phyloP scores from a whole-genome alignment of 2,888 invertebrate genomes.

The Tetramorium bicarinatum region DNA sequence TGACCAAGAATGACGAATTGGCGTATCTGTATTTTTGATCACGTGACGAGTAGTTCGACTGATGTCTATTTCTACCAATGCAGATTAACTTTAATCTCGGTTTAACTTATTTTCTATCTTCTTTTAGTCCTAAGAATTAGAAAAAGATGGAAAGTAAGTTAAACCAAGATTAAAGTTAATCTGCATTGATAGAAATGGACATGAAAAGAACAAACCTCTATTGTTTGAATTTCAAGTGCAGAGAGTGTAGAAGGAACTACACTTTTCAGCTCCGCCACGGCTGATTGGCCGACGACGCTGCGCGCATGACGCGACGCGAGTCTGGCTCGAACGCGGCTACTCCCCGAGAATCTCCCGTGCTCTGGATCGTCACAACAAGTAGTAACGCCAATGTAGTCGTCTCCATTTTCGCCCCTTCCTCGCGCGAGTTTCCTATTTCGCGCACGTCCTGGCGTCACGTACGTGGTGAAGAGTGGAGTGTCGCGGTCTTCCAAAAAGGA shows the following conservation, averaged over 20 bases:
- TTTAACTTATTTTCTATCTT: too few relatives aligned
- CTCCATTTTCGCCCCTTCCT: conserved; percentile 73
- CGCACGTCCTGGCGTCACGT: background rate
- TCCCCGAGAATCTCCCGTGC: conserved; percentile 60
- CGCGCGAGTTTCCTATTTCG: conserved; percentile 50
- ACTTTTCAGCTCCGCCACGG: background rate
- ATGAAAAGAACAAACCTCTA: background rate
- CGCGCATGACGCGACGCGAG: background rate
- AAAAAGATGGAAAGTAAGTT: too few relatives aligned
- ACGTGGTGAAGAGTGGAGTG: conserved; percentile 10
- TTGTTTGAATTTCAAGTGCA: background rate
- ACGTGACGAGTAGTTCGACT: too few relatives aligned
- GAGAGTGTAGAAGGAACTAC: background rate
- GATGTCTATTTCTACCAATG: too few relatives aligned
- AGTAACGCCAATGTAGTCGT: conserved; percentile 68
- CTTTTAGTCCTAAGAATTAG: too few relatives aligned
- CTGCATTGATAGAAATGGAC: too few relatives aligned
- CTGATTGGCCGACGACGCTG: background rate
- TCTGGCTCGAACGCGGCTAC: conserved; percentile 67
- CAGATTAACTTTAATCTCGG: too few relatives aligned
- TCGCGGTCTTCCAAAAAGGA: background rate
- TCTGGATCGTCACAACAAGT: conserved; percentile 60
- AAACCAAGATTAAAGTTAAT: too few relatives aligned
- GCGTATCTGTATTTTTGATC: too few relatives aligned
- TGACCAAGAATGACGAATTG: too few relatives aligned